These are phyloP conservation scores for Grapholita molesta DNA, from an alignment of 1,140 invertebrate genomes.

Conservation along the genomic window DNA sequence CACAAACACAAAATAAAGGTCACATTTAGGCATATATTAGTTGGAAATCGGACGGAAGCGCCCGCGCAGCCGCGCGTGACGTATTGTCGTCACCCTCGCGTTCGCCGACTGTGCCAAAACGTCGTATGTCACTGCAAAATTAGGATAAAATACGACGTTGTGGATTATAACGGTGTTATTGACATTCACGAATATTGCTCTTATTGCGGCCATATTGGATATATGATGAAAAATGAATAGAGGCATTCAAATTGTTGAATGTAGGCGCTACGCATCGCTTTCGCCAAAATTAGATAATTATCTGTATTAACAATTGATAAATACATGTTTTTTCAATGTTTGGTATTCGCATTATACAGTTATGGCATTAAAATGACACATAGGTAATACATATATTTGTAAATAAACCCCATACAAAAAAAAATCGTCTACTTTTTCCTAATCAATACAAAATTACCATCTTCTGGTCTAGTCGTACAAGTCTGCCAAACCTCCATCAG, in stretches of 20 bases:
- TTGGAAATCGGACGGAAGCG: constrained; percentile 8
- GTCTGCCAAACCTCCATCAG: no score
- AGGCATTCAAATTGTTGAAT: background rate
- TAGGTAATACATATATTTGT: no score
- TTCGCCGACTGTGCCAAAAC: background rate
- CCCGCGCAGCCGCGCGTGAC: background rate
- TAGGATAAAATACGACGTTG: background rate
- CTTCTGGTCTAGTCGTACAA: no score
- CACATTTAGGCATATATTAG: constrained; percentile 11
- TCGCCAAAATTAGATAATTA: background rate
- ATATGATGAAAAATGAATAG: background rate
- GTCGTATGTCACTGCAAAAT: background rate
- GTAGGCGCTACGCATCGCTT: background rate
- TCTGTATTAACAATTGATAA: no score
- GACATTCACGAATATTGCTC: background rate
- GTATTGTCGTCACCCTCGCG: constrained; percentile 8
- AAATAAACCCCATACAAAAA: no score
- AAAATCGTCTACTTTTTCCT: no score
- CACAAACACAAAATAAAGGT: background rate
- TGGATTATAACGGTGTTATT: background rate
- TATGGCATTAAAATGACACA: no score
- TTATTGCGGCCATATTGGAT: background rate
- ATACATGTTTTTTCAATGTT: no score
- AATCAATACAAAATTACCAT: no score
- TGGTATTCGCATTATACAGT: no score